A percentile compares a stretch with the other conserved stretches of the same genome.
phyloP scores from a whole-genome alignment of 2,113 vertebrate species.

The Girardinichthys multiradiatus region DNA sequence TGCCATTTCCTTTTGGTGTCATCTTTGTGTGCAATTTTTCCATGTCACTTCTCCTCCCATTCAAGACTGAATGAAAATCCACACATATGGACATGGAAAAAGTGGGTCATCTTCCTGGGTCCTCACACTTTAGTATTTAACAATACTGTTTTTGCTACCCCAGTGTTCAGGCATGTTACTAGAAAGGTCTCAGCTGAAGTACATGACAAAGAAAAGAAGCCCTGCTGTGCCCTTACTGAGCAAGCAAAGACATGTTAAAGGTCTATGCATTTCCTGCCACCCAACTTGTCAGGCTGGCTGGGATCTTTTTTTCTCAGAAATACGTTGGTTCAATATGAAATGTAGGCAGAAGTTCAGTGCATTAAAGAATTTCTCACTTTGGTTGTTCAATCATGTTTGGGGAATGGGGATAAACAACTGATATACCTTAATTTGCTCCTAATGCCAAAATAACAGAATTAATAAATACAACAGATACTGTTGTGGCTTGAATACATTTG shows the following conservation, averaged over 20 bases:
- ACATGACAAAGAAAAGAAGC: conserved; percentile 29
- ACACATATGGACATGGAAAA: too few relatives aligned
- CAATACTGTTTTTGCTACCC: conserved; percentile 27
- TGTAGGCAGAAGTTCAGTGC: neutral
- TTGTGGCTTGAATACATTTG: neutral
- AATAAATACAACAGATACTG: neutral
- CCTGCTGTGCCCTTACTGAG: conserved; percentile 18
- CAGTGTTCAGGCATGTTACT: neutral
- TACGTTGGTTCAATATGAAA: conserved; percentile 2
- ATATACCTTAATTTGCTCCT: neutral
- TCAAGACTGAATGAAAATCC: too few relatives aligned
- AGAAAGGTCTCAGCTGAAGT: conserved; percentile 18
- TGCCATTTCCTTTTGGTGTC: too few relatives aligned
- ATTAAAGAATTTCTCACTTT: neutral
- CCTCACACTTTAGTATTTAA: conserved; percentile 10
- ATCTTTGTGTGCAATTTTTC: neutral
- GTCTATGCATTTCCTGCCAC: conserved; percentile 20
- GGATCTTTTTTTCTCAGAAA: conserved; percentile 4
- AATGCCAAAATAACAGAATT: neutral
- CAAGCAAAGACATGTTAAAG: conserved; percentile 34
- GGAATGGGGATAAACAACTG: neutral
- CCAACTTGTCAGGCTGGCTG: conserved; percentile 13
- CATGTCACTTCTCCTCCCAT: neutral
- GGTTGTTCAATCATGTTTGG: neutral
- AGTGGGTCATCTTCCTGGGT: neutral